Evolutionary conservation across 2,888 invertebrate genomes (phyloP).

Genomic region (Holacanthella duospinosa): DNA sequence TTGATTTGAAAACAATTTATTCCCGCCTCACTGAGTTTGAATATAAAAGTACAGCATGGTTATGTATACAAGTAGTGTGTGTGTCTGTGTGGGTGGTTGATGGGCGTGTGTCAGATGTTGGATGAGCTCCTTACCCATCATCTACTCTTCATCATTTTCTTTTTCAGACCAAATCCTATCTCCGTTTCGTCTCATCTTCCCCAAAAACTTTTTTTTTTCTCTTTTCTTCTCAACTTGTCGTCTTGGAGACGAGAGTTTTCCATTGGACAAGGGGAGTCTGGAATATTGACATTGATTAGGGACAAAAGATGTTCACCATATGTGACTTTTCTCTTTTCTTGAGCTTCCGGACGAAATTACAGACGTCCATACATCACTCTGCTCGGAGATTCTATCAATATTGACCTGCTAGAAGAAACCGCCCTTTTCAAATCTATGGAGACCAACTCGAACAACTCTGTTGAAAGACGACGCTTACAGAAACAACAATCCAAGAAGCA

Average conservation of each 20-base stretch:
- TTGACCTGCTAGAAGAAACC: not conserved
- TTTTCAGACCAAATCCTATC: not conserved
- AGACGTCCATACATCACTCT: not conserved
- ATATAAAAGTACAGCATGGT: too few species aligned
- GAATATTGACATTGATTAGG: slow-evolving; percentile 36
- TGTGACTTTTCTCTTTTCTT: slow-evolving; percentile 15
- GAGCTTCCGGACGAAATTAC: not conserved
- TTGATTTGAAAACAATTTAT: too few species aligned
- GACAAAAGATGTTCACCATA: slow-evolving; percentile 29
- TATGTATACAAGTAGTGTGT: too few species aligned
- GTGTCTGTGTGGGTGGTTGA: not conserved
- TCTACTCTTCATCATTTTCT: not conserved
- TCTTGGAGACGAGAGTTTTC: not conserved
- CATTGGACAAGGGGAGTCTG: slow-evolving; percentile 4
- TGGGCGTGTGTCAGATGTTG: not conserved
- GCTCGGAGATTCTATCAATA: not conserved
- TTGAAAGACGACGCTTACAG: not conserved
- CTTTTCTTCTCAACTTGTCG: not conserved
- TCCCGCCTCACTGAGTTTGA: too few species aligned
- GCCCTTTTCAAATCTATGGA: not conserved
- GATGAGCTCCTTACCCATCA: not conserved
- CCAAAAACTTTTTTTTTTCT: too few species aligned
- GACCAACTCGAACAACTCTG: not conserved
- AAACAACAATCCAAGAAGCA: not conserved
- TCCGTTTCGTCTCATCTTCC: not conserved